Conservation (phyloP, 2,797 vertebrate species). For the Todus mexicanus region DNA sequence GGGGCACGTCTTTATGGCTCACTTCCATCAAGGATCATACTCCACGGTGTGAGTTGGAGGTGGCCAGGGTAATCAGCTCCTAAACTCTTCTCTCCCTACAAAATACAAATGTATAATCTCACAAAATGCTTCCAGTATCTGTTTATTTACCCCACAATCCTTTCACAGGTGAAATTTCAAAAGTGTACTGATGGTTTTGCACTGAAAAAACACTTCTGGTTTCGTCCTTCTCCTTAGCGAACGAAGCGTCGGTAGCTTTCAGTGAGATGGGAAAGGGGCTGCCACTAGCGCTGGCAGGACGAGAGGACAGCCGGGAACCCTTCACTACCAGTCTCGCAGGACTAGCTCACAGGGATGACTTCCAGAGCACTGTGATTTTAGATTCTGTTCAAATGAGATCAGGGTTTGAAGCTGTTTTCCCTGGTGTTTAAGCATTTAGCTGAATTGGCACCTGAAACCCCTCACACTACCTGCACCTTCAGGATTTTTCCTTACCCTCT, state of each 20-base stretch:
- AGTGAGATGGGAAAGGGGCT: not conserved
- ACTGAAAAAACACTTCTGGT: not conserved
- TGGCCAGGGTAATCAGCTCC: not conserved
- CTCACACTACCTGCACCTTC: not conserved
- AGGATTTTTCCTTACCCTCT: not conserved
- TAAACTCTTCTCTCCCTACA: accelerated
- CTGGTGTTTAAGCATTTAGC: not conserved
- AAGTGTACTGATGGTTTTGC: not conserved
- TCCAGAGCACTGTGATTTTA: not conserved
- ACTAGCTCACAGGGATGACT: not conserved
- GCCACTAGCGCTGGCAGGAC: not conserved
- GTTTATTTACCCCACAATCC: not conserved
- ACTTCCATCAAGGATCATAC: not conserved
- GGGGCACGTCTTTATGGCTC: not conserved
- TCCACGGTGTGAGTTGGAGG: not conserved
- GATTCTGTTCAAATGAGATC: not conserved
- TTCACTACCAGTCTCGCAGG: not conserved
- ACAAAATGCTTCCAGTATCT: not conserved
- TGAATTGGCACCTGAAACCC: not conserved
- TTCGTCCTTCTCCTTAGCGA: not conserved
- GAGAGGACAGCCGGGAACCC: not conserved
- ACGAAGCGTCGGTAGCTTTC: not conserved
- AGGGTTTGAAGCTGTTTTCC: not conserved
- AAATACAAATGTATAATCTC: not conserved
- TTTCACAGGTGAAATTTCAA: not conserved